These are phyloP conservation scores for Myiotriccus ornatus DNA, from an alignment of 2,797 vertebrate species.

Conservation along the genomic window DNA sequence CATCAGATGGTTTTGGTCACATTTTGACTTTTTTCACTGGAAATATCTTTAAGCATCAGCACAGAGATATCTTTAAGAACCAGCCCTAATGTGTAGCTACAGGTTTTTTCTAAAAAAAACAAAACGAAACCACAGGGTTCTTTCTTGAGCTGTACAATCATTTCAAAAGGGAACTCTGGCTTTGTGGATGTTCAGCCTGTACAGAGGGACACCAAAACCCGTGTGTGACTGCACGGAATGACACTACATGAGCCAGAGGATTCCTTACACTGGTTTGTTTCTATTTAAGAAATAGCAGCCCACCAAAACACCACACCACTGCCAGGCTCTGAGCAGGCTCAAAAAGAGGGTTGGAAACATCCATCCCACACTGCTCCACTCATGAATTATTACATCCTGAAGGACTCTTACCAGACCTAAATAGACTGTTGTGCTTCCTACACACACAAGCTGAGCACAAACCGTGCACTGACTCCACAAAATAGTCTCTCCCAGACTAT, in stretches of 20 bases:
- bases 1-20: not conserved
- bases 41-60: not conserved
- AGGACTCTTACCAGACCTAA: not conserved
- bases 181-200: not conserved
- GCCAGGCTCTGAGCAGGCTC: not conserved
- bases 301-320: not conserved
- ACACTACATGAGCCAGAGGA: not conserved
- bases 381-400: not conserved
- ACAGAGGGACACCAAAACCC: not conserved
- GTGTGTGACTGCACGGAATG: not conserved
- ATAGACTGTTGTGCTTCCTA: not conserved
- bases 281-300: not conserved
- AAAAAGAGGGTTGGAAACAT: not conserved
- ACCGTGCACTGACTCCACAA: too few relatives aligned
- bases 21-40: not conserved
- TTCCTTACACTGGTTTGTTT: not conserved
- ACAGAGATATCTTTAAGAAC: not conserved
- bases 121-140: not conserved
- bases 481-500: not conserved
- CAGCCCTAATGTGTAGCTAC: not conserved
- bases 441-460: rapidly evolving
- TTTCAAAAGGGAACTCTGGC: not conserved
- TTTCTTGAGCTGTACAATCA: not conserved
- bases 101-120: not conserved
- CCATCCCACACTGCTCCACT: not conserved